phyloP scores from a whole-genome alignment of 2,113 vertebrate species.

The Aptenodytes patagonicus region DNA sequence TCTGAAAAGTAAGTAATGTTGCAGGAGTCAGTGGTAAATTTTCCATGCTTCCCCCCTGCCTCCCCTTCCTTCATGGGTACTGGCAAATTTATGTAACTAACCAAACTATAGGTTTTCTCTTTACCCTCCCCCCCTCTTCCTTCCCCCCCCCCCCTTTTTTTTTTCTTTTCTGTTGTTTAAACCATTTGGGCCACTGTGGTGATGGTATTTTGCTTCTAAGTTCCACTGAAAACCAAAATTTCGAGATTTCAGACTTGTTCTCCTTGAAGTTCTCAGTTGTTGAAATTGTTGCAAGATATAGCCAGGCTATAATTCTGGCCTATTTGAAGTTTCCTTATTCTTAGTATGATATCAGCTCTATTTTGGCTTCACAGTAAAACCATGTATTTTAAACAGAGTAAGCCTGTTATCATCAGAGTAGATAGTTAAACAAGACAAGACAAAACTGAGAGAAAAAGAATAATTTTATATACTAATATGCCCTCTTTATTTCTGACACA shows the following conservation, averaged over 20 bases:
- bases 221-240: neutral
- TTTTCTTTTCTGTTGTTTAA: neutral
- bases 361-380: neutral
- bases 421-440: neutral
- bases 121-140: too few species aligned
- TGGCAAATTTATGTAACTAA: neutral
- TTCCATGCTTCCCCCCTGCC: neutral
- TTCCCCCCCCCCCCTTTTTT: rapidly evolving
- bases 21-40: neutral
- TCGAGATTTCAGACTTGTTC: neutral
- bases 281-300: neutral
- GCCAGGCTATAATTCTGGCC: neutral
- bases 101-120: neutral
- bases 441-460: neutral
- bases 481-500: neutral
- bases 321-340: neutral
- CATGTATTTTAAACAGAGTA: neutral
- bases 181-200: neutral
- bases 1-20: slow-evolving; percentile 71
- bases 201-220: neutral
- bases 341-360: neutral
- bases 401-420: neutral
- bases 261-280: neutral
- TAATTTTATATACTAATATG: neutral
- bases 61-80: neutral